Evolutionary conservation across 2,797 vertebrate genomes (phyloP), one percentile per base, ranked within the genome.

Genomic region (Nannoperca australis): DNA sequence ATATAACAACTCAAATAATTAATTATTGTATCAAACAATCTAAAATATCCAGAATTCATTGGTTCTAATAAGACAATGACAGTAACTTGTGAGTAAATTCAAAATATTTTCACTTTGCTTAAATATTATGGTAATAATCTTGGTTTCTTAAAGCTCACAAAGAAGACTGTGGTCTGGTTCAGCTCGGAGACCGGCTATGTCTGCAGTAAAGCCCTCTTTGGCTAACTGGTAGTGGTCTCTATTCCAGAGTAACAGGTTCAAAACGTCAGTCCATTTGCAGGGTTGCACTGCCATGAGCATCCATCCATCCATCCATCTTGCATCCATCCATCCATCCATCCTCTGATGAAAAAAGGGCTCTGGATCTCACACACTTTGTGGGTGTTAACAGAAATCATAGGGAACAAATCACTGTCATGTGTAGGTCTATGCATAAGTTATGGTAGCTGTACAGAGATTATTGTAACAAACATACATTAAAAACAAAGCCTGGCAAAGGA

Each of bases 401-500:
- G 73, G 53, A 86, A 84, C 69, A 72, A 86, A 80, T 88, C 84
- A 91, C 86, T 44, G 73, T 67, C 72, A 85, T 85, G 81, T 85
- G 83, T 74, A 88, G 70, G 77, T 89, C 80, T 91, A 85, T 86
- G 87, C 85, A 88, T 78, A 91, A 87, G 63, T 88, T 90, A 94
- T 93, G 89, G 86, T 91, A 94, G 92, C 92, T 95, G 92, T 95
- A 95, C 94, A 95, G 87, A 89, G 87, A 91, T 86, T 92, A 90
- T 88, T 85, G 80, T 78, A 91, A 91, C 91, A 88, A 85, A 90
- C 75, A 65, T 73, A 92, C 87, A 85, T 60, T 72, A 55, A 81
- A 87, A 92, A 89, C 69, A 78, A 87, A 83, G 32, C 38, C 77
- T 70, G 67, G 56, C 72, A 80, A 75, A 84, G 24, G 18, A 72